These are phyloP conservation scores for Heliconius sara DNA, from an alignment of 2,888 invertebrate species.

Conservation along the genomic window DNA sequence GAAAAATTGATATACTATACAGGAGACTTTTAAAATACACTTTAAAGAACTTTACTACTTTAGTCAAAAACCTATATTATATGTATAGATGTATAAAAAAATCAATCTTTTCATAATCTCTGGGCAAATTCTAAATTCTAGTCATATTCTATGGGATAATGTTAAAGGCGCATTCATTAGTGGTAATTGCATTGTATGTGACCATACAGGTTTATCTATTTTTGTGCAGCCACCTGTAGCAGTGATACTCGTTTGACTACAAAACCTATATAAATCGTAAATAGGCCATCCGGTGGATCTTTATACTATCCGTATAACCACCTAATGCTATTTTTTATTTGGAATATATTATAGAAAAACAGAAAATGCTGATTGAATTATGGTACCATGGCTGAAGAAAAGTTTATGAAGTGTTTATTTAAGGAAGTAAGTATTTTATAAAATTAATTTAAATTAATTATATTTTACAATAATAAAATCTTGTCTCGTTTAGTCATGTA, in stretches of 20 bases:
- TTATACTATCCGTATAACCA: slow-evolving; percentile 30
- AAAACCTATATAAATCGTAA: slow-evolving; percentile 49
- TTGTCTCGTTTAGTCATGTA: no score
- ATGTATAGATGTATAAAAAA: no score
- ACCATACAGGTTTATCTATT: slow-evolving; percentile 61
- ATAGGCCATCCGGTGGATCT: slow-evolving; percentile 43
- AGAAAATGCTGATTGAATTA: not conserved
- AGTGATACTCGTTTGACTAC: slow-evolving; percentile 65
- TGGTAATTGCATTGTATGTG: slow-evolving; percentile 60
- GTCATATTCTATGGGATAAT: slow-evolving; percentile 58
- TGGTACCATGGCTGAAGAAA: no score
- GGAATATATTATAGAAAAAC: not conserved
- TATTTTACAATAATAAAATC: no score
- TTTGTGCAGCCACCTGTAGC: slow-evolving; percentile 65
- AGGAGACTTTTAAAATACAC: not conserved
- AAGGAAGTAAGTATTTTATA: no score
- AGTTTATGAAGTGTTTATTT: no score
- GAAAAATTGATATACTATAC: not conserved
- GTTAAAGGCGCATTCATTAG: slow-evolving; percentile 58
- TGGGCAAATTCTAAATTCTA: not conserved
- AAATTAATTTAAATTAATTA: no score
- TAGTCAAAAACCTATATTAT: not conserved
- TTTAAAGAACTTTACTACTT: not conserved
- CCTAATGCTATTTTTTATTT: not conserved
- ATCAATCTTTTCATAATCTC: not conserved